Evolutionary conservation across 2,113 vertebrate genomes (phyloP), one percentile per base, ranked within the genome.

Genomic region (Dissostichus mawsoni): DNA sequence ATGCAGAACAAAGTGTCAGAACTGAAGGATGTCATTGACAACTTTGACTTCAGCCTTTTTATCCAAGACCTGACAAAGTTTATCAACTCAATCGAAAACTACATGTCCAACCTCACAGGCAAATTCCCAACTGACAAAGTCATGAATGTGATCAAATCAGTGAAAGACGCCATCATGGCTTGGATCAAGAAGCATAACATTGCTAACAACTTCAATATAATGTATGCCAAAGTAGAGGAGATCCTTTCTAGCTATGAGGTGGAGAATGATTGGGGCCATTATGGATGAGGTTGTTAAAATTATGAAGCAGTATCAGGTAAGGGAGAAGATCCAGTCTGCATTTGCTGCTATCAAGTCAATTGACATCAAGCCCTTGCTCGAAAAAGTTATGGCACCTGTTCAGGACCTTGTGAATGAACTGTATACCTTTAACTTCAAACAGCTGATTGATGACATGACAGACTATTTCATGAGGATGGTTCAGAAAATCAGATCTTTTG

Each of bases 231-330:
- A 86, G 5, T 94, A 5, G 92, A 92, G 74, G 91, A 96, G 69
- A 69, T 98, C 69, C 92, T 96, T 81, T 87, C 92, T 67, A 93
- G 89, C 45, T 96, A 96, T 87, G 92, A 97, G 83, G 61, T 96
- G 92, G 96, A 97, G 83, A 93, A 91, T 94, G 56, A 69, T 95
- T 53, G 94, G 94, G 61, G 72, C 86, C 74, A 92, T 97, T 82
- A 94, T 97, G 91, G 94, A 97, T 90, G 95, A 95, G 78, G 84
- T 94, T 76, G 81, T 95, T 81, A 89, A 95, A 77, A 88, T 97
- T 3, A 91, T 95, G 90, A 95, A 95, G 70, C 91, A 95, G 47
- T 96, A 94, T 72, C 95, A 94, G 74, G 82, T 98, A 70, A 95
- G 92, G 83, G 96, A 98, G 90, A 95, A 92, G 79, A 75, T 95